A percentile compares a stretch with the other conserved stretches of the same genome.
Evolutionary conservation across 2,113 vertebrate species (phyloP).

Genomic region (Odocoileus hemionus): DNA sequence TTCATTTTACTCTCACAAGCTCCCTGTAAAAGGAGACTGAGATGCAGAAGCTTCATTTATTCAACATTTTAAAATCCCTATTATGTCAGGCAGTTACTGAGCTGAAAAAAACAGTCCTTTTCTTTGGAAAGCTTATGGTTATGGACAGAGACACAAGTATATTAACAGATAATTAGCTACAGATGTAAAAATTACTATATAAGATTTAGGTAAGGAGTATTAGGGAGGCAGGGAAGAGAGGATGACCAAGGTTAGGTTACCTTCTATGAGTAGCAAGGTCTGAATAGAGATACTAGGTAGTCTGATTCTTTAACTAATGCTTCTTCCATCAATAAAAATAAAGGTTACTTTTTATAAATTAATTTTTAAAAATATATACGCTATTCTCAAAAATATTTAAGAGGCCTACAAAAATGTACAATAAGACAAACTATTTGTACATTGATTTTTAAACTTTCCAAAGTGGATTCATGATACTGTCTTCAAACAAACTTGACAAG

Average conservation of each 20-base stretch:
- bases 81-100: not conserved
- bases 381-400: not conserved
- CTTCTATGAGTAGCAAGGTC: not conserved
- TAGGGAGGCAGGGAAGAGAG: not conserved
- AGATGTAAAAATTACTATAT: not conserved
- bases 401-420: not conserved
- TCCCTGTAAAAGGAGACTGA: conserved; percentile 13
- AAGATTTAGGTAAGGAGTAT: not conserved
- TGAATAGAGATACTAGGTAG: not conserved
- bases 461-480: not conserved
- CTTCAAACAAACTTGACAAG: not conserved
- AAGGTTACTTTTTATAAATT: not conserved
- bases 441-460: not conserved
- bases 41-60: not conserved
- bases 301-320: not conserved
- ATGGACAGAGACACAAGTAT: conserved; percentile 3
- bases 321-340: not conserved
- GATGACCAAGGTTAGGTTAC: not conserved
- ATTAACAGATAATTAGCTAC: conserved; percentile 17
- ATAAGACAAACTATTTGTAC: not conserved
- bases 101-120: not conserved
- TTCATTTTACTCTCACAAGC: conserved; percentile 32
- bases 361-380: not conserved
- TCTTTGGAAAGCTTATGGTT: not conserved
- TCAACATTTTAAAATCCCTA: not conserved